phyloP scores from a whole-genome alignment of 2,888 invertebrate species.

The Muschampia plurimacula region DNA sequence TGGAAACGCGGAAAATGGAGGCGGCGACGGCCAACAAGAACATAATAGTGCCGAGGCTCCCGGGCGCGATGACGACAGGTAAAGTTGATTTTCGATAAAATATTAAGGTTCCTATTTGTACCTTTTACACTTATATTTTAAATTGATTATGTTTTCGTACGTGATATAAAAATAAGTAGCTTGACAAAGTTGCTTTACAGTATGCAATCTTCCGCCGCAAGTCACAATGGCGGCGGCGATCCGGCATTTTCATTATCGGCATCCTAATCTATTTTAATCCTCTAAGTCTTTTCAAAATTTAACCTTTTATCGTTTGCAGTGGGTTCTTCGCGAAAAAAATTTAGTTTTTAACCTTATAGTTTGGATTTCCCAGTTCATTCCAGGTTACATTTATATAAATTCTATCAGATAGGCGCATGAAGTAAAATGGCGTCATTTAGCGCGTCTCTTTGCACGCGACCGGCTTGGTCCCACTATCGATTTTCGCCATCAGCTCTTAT shows the following conservation, averaged over 20 bases:
- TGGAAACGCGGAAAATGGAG: conserved; percentile 87
- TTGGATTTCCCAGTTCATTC: conserved; percentile 75
- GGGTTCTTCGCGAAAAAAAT: conserved; percentile 67
- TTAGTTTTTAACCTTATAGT: conserved; percentile 69
- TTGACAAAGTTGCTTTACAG: conserved; percentile 62
- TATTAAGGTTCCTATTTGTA: not conserved
- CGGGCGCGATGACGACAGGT: conserved; percentile 93
- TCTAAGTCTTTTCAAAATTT: conserved; percentile 78
- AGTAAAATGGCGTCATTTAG: conserved; percentile 83
- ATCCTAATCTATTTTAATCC: conserved; percentile 74
- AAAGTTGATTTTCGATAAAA: conserved; percentile 43
- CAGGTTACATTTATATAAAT: conserved; percentile 66
- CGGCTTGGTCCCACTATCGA: conserved; percentile 74
- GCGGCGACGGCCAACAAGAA: conserved; percentile 89
- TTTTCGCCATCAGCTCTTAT: conserved; percentile 60
- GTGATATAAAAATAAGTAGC: conserved; percentile 42
- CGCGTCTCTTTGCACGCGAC: conserved; percentile 78
- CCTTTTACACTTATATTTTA: not conserved
- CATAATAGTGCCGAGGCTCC: conserved; percentile 91
- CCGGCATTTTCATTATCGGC: conserved; percentile 73
- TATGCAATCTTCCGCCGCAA: conserved; percentile 52
- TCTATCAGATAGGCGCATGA: conserved; percentile 76
- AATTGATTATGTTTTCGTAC: conserved; percentile 20
- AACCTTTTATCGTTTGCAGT: conserved; percentile 69
- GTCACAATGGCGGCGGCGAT: conserved; percentile 81